Evolutionary conservation across 30 jellyfish, hydroid and myxozoan species (phyloP).

Genomic region (Pelagia noctiluca): DNA sequence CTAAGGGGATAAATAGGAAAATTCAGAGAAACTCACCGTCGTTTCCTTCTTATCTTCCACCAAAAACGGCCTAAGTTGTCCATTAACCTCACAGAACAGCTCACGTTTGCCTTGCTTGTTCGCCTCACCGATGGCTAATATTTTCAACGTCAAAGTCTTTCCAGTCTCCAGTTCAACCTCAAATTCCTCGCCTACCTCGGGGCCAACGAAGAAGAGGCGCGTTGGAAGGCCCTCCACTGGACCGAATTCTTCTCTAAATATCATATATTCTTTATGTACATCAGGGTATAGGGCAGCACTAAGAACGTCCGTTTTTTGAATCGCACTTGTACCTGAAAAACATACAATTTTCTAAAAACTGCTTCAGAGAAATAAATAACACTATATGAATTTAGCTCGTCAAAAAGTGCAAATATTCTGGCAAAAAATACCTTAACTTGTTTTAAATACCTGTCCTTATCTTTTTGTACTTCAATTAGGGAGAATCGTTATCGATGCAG

Average conservation of each 20-base stretch:
- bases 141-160: constrained; percentile 83
- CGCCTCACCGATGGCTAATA: constrained; percentile 98
- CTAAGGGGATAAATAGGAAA: not conserved
- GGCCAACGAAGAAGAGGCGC: constrained; percentile 94
- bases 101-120: constrained; percentile 94
- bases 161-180: constrained; percentile 94
- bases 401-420: too few species aligned
- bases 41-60: constrained; percentile 92
- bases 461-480: too few species aligned
- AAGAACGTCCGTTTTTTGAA: constrained; percentile 80
- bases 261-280: constrained; percentile 88
- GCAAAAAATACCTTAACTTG: too few species aligned
- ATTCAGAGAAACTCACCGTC: constrained; percentile 51
- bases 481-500: too few species aligned
- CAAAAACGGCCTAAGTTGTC: constrained; percentile 92
- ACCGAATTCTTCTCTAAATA: constrained; percentile 88
- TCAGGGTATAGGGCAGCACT: constrained; percentile 98
- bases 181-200: constrained; percentile 95
- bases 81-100: constrained; percentile 96
- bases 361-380: too few species aligned
- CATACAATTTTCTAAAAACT: too few species aligned
- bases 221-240: constrained; percentile 99
- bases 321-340: constrained; percentile 50
- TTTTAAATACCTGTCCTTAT: too few species aligned
- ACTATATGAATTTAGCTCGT: too few species aligned